Evolutionary conservation across 2,113 vertebrate genomes (phyloP).

Genomic region (Peromyscus polionotus): DNA sequence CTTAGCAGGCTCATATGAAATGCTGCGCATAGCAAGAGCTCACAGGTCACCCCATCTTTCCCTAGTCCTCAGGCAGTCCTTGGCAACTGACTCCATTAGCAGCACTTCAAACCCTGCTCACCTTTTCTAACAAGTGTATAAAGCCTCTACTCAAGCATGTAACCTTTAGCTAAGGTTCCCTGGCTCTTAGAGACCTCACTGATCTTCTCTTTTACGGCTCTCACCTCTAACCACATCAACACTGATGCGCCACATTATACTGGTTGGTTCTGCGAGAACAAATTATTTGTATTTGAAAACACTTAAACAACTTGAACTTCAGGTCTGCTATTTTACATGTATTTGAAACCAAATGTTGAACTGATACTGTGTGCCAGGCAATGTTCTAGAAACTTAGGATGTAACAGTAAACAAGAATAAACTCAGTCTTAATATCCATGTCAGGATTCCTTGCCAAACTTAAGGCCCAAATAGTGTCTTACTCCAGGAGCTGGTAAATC

Average conservation of each 20-base stretch:
- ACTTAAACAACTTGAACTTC: conserved; percentile 13
- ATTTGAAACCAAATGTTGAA: not conserved
- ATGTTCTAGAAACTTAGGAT: not conserved
- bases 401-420: not conserved
- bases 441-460: not conserved
- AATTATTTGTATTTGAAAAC: conserved; percentile 36
- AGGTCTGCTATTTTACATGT: not conserved
- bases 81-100: not conserved
- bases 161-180: not conserved
- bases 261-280: not conserved
- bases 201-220: not conserved
- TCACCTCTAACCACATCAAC: not conserved
- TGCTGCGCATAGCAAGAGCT: not conserved
- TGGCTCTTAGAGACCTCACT: conserved; percentile 7
- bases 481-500: not conserved
- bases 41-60: not conserved
- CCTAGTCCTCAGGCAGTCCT: not conserved
- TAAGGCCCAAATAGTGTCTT: conserved; percentile 45
- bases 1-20: not conserved
- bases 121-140: not conserved
- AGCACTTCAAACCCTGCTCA: conserved; percentile 1
- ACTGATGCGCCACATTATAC: not conserved
- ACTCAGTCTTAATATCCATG: not conserved
- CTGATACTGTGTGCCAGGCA: not conserved
- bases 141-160: not conserved